Percentiles rank a stretch among this genome's conserved stretches.
phyloP scores from a whole-genome alignment of 2,113 vertebrate species.

The Desmodus rotundus region DNA sequence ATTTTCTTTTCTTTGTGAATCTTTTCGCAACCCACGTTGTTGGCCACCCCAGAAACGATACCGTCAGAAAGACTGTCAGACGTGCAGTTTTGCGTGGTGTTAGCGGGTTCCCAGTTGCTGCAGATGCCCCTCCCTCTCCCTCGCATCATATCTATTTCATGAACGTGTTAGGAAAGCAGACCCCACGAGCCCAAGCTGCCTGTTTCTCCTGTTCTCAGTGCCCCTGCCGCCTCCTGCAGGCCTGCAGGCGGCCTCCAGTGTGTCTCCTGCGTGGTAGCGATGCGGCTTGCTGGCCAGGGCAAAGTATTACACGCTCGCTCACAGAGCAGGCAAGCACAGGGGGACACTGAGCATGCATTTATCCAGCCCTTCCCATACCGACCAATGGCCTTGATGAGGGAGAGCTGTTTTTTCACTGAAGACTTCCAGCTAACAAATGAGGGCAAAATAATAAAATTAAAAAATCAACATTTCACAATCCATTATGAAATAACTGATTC shows the following conservation, averaged over 20 bases:
- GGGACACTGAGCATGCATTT: neutral
- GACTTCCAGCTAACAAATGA: neutral
- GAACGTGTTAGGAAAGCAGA: neutral
- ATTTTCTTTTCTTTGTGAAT: too few relatives aligned
- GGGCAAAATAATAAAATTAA: neutral
- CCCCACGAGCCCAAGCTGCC: too few relatives aligned
- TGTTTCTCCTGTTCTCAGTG: neutral
- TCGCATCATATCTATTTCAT: neutral
- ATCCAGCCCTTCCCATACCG: neutral
- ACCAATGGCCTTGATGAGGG: neutral
- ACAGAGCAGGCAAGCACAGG: neutral
- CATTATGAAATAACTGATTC: neutral
- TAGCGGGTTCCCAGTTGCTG: neutral
- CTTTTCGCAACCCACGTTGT: too few relatives aligned
- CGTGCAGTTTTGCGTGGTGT: too few relatives aligned
- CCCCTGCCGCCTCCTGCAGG: neutral
- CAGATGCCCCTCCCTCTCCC: neutral
- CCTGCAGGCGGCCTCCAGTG: neutral
- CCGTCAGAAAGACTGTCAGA: neutral
- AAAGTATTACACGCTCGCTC: neutral
- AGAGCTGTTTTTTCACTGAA: neutral
- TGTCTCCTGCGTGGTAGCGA: neutral
- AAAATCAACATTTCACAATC: constrained; percentile 5
- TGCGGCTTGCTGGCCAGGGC: neutral
- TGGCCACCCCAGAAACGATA: too few relatives aligned